These are phyloP conservation scores for Phallusia fumigata DNA, from an alignment of 23 tunicate genomes.

Conservation along the genomic window DNA sequence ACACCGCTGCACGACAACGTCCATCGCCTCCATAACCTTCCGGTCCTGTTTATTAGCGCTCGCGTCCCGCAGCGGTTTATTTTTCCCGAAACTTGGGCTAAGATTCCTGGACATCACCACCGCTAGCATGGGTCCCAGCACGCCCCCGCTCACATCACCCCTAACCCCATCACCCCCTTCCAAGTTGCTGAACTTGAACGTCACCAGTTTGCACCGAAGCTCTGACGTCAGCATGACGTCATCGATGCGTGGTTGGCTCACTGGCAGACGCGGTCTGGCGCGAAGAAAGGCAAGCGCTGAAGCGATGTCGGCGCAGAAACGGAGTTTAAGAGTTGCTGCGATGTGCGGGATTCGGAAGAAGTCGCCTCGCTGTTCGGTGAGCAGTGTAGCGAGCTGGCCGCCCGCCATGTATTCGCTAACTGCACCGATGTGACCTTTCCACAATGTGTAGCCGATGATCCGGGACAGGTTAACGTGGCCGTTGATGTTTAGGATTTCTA, in stretches of 20 bases:
- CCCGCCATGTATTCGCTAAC: not conserved
- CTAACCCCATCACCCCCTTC: not conserved
- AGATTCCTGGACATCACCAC: not conserved
- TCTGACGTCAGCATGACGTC: constrained; percentile 11
- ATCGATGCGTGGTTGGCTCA: not conserved
- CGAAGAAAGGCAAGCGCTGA: not conserved
- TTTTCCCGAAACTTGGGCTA: not conserved
- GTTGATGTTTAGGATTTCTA: not conserved
- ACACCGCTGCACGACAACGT: not conserved
- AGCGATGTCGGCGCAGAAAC: not conserved
- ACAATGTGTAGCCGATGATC: not conserved
- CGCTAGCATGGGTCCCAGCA: not conserved
- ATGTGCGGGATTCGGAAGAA: not conserved
- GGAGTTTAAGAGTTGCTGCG: not conserved
- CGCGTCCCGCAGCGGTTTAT: not conserved
- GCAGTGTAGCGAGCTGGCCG: not conserved
- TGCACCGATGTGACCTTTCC: not conserved
- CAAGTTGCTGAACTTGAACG: not conserved
- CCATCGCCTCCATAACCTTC: not conserved
- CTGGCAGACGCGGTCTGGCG: not conserved
- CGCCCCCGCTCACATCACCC: not conserved
- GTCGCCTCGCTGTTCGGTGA: not conserved
- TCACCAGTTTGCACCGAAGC: not conserved
- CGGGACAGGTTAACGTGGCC: not conserved
- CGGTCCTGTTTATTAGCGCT: not conserved